These are phyloP conservation scores for Lemur catta DNA, from an alignment of 2,797 vertebrate species.

Conservation along the genomic window DNA sequence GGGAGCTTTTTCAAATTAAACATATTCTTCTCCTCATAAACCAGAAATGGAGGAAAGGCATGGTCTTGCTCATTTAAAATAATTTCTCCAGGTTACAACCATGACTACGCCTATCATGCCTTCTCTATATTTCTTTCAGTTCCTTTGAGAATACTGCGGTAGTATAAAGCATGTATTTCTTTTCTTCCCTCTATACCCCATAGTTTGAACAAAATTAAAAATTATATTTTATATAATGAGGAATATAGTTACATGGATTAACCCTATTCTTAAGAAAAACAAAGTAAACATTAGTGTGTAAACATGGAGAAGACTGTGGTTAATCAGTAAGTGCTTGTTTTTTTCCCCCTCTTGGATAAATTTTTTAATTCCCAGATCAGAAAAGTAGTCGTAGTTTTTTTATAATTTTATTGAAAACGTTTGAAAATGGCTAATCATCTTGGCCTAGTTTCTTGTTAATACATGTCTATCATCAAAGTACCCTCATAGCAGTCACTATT, in stretches of 20 bases:
- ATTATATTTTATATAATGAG: neutral
- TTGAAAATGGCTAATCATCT: neutral
- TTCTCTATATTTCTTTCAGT: neutral
- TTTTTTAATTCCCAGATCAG: constrained; percentile 13
- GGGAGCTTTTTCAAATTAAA: constrained; percentile 18
- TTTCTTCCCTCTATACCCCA: neutral
- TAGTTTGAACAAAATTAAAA: constrained; percentile 2
- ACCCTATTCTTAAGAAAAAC: neutral
- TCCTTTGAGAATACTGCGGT: neutral
- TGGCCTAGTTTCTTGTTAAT: neutral
- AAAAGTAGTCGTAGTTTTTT: neutral
- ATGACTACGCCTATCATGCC: neutral
- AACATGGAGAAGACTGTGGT: neutral
- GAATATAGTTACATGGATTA: neutral
- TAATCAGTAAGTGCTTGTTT: neutral
- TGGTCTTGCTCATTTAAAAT: neutral
- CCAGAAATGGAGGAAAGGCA: neutral
- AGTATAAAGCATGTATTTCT: neutral
- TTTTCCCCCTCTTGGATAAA: neutral
- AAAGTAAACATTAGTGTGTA: neutral
- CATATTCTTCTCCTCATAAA: neutral
- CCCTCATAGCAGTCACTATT: neutral
- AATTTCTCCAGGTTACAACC: neutral
- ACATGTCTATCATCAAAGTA: neutral
- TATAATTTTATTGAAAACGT: neutral